Evolutionary conservation across 1,140 invertebrate genomes (phyloP).

Genomic region (Vollenhovia emeryi): DNA sequence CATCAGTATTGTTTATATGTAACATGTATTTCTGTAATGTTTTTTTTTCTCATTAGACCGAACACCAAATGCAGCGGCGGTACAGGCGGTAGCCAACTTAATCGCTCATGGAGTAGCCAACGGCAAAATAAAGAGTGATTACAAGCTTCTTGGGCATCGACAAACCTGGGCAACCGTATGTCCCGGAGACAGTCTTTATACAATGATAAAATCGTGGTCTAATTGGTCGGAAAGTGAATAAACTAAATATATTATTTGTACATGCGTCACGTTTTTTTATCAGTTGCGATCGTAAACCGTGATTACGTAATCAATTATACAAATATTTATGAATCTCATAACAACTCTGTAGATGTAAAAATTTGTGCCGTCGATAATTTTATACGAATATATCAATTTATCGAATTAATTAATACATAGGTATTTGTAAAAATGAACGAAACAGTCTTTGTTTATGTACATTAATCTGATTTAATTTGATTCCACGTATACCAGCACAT

Average conservation of each 20-base stretch:
- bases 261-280: not conserved
- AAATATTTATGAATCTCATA: not conserved
- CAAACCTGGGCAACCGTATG: constrained; percentile 83
- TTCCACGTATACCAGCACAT: not conserved
- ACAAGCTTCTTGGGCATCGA: constrained; percentile 84
- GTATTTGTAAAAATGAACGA: constrained; percentile 19
- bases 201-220: constrained; percentile 86
- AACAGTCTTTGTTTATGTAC: not conserved
- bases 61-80: constrained; percentile 80
- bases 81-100: constrained; percentile 81
- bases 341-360: not conserved
- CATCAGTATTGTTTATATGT: not conserved
- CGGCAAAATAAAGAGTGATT: constrained; percentile 78
- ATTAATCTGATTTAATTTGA: not conserved
- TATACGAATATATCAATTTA: not conserved
- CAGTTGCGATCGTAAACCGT: not conserved
- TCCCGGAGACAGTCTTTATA: constrained; percentile 85
- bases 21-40: constrained; percentile 45
- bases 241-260: not conserved
- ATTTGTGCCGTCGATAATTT: not conserved
- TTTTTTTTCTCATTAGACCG: constrained; percentile 81
- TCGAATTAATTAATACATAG: not conserved
- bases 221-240: constrained; percentile 73
- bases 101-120: constrained; percentile 81
- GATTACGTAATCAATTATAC: not conserved